Percentiles rank a stretch among this genome's conserved stretches.
Conservation (phyloP, 2,888 invertebrate species). For the Notocelia uddmanniana region DNA sequence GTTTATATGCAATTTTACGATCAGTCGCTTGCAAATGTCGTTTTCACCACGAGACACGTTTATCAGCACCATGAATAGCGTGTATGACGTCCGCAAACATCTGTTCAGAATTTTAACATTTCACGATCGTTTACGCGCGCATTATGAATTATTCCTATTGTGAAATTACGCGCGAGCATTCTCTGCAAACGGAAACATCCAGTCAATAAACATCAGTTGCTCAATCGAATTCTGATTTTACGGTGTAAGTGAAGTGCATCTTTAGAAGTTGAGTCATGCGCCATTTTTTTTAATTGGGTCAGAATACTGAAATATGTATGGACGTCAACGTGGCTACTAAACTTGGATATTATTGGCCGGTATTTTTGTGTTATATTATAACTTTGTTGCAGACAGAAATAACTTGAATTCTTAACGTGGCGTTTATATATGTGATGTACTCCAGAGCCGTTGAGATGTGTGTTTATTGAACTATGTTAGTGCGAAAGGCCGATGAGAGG, state of each 20-base stretch:
- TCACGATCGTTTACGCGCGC: constrained; percentile 65
- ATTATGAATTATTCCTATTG: constrained; percentile 56
- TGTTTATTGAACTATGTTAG: constrained; percentile 72
- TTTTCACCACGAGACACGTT: constrained; percentile 67
- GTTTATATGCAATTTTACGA: constrained; percentile 79
- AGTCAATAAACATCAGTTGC: constrained; percentile 71
- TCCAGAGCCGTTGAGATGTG: constrained; percentile 57
- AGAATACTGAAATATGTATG: constrained; percentile 63
- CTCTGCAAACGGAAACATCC: constrained; percentile 61
- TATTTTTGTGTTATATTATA: constrained; percentile 27
- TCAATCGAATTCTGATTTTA: constrained; percentile 59
- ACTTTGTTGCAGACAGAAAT: constrained; percentile 5
- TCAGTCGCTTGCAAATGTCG: constrained; percentile 67
- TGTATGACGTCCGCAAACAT: constrained; percentile 61
- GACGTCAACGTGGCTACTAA: constrained; percentile 54
- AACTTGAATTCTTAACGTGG: constrained; percentile 26
- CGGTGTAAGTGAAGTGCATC: constrained; percentile 64
- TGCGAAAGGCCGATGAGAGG: constrained; percentile 71
- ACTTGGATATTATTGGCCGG: constrained; percentile 35
- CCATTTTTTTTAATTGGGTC: constrained; percentile 73
- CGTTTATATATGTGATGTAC: constrained; percentile 41
- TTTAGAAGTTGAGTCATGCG: constrained; percentile 69
- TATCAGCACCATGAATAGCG: constrained; percentile 63
- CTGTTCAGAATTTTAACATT: constrained; percentile 73
- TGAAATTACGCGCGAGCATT: constrained; percentile 50